A percentile compares a stretch with the other conserved stretches of the same genome.
Evolutionary conservation across 2,113 vertebrate genomes (phyloP).

Genomic region (Thalassoma bifasciatum): DNA sequence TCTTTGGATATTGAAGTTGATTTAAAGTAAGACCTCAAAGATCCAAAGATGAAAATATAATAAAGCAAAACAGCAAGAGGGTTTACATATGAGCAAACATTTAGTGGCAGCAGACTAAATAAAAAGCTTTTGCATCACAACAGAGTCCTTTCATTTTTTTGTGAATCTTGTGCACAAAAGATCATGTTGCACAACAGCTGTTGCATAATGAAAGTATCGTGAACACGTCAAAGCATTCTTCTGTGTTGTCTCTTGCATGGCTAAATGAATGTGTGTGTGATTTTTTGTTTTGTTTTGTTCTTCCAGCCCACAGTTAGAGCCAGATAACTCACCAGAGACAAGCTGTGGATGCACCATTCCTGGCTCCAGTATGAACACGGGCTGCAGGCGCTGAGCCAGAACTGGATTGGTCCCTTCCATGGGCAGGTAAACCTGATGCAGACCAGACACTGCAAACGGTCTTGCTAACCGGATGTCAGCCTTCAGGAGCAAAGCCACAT

Average conservation of each 20-base stretch:
- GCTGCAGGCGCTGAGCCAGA: conserved; percentile 86
- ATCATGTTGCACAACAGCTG: not conserved
- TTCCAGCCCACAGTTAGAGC: not conserved
- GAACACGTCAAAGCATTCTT: not conserved
- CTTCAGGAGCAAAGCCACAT: too few species aligned
- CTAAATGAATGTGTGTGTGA: not conserved
- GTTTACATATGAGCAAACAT: too few species aligned
- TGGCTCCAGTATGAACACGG: conserved; percentile 91
- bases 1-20: too few species aligned
- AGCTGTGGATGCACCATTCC: conserved; percentile 85
- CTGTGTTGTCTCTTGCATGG: not conserved
- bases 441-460: conserved; percentile 71
- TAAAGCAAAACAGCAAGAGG: too few species aligned
- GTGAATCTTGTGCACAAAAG: not conserved
- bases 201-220: not conserved
- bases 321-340: conserved; percentile 83
- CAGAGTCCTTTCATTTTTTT: not conserved
- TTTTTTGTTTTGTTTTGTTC: conserved; percentile 3
- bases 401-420: conserved; percentile 77
- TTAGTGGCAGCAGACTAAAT: not conserved
- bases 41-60: too few species aligned
- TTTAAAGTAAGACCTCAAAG: too few species aligned
- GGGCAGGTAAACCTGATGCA: conserved; percentile 85
- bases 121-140: not conserved
- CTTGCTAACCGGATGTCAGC: conserved; percentile 79